Conservation (phyloP, 2,888 invertebrate species). For the Drosophila yooni region DNA sequence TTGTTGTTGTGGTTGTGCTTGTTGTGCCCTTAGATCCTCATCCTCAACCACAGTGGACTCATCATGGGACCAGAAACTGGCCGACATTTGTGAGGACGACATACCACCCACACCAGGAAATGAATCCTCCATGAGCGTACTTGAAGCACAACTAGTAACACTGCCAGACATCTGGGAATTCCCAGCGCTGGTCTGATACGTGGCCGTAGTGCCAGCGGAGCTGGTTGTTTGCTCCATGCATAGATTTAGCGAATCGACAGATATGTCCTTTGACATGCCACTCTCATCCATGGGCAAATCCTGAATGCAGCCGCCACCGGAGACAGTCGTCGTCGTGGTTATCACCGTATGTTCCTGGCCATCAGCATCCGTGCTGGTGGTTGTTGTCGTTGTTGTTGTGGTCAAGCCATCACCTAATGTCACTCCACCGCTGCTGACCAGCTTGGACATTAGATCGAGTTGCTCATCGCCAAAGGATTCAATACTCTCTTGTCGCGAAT, state of each 20-base stretch:
- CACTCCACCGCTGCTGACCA: constrained; percentile 64
- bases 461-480: constrained; percentile 84
- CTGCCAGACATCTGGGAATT: constrained; percentile 95
- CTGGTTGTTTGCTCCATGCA: constrained; percentile 90
- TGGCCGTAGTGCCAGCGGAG: constrained; percentile 93
- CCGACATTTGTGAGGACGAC: constrained; percentile 74
- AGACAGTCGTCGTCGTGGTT: constrained; percentile 71
- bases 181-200: constrained; percentile 93
- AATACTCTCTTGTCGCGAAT: constrained; percentile 83
- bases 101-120: constrained; percentile 73
- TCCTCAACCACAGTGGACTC: constrained; percentile 79
- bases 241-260: constrained; percentile 84
- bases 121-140: constrained; percentile 90
- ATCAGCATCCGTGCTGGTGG: constrained; percentile 81
- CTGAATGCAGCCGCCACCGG: constrained; percentile 53
- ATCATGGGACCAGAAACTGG: constrained; percentile 80
- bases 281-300: constrained; percentile 60
- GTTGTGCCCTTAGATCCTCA: constrained; percentile 48
- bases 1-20: constrained; percentile 31
- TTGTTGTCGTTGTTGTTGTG: constrained; percentile 81
- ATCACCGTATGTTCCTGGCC: constrained; percentile 77
- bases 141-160: constrained; percentile 92
- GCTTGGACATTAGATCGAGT: constrained; percentile 69
- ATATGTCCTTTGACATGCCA: constrained; percentile 82
- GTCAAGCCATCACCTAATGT: constrained; percentile 73